Evolutionary conservation across 2,888 invertebrate genomes (phyloP).

Genomic region (Drosophila lutescens): DNA sequence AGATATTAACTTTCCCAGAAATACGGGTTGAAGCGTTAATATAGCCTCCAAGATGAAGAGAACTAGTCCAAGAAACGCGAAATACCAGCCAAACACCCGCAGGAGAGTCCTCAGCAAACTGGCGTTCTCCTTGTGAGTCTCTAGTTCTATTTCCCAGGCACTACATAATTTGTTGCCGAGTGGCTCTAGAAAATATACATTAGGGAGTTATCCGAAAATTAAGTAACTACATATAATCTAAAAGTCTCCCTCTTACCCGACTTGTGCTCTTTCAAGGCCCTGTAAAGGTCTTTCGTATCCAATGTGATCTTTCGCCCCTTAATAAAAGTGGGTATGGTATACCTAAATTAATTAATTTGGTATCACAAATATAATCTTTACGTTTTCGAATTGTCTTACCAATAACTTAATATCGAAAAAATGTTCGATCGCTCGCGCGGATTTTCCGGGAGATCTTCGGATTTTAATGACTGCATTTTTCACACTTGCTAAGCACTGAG

Average conservation of each 20-base stretch:
- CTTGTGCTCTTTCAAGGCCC: conserved; percentile 88
- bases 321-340: conserved; percentile 91
- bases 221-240: too few species aligned
- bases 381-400: not conserved
- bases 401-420: not conserved
- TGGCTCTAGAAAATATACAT: conserved; percentile 60
- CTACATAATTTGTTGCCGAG: conserved; percentile 87
- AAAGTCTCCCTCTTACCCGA: conserved; percentile 84
- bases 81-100: conserved; percentile 86
- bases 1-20: conserved; percentile 87
- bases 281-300: conserved; percentile 90
- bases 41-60: conserved; percentile 87
- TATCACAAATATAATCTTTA: not conserved
- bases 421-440: not conserved
- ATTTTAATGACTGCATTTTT: not conserved
- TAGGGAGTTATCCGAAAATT: too few species aligned
- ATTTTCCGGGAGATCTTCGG: not conserved
- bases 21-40: conserved; percentile 87
- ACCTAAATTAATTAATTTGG: conserved; percentile 85
- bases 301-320: conserved; percentile 90
- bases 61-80: conserved; percentile 86
- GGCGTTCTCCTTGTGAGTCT: conserved; percentile 83
- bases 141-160: conserved; percentile 86
- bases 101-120: conserved; percentile 82
- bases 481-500: not conserved